Percentiles rank a stretch among this genome's conserved stretches.
These are phyloP conservation scores for Charaxes varanes DNA, from an alignment of 1,140 invertebrate genomes.

Conservation along the genomic window DNA sequence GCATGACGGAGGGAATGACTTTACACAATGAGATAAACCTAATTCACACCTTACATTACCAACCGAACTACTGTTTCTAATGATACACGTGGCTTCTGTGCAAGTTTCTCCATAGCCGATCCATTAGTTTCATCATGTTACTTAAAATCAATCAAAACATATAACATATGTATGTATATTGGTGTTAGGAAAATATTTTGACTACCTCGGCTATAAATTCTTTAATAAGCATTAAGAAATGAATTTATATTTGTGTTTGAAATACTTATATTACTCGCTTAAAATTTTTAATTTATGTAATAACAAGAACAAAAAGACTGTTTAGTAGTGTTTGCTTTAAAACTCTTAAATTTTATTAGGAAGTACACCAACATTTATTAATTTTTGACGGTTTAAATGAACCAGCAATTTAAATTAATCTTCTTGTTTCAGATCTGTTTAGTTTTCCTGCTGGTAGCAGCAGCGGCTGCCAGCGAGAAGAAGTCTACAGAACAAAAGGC, in stretches of 20 bases:
- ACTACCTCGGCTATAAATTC: too few species aligned
- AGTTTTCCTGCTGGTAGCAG: conserved; percentile 82
- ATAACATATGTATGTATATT: too few species aligned
- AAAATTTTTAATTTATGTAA: too few species aligned
- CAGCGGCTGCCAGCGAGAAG: conserved; percentile 77
- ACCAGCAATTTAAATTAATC: not conserved
- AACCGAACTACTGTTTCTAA: not conserved
- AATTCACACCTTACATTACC: not conserved
- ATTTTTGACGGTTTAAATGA: not conserved
- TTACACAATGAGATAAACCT: not conserved
- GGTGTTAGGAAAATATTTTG: too few species aligned
- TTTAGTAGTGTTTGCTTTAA: too few species aligned
- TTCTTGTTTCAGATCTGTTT: conserved; percentile 77
- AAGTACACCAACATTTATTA: not conserved
- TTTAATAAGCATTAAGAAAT: too few species aligned
- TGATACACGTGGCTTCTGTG: not conserved
- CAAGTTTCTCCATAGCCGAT: too few species aligned
- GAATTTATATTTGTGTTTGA: too few species aligned
- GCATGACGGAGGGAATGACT: not conserved
- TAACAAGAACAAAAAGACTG: too few species aligned
- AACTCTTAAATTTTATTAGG: not conserved
- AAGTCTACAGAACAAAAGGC: conserved; percentile 77
- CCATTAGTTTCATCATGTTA: too few species aligned
- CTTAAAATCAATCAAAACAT: too few species aligned
- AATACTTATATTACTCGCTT: too few species aligned